Evolutionary conservation across 2,797 vertebrate genomes (phyloP).

Genomic region (Pampus argenteus): DNA sequence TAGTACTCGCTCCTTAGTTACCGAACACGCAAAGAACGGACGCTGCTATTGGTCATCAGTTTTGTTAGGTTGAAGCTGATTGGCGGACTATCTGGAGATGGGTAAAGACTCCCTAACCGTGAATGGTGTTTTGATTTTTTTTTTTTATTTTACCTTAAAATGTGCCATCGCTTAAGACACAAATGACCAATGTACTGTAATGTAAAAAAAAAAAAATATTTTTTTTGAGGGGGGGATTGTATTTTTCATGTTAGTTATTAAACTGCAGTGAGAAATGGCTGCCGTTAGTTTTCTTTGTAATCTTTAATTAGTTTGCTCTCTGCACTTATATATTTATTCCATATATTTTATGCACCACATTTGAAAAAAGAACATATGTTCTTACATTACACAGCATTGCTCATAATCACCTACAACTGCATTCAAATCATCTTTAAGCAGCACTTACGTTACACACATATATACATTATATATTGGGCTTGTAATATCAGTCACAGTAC

Average conservation of each 20-base stretch:
- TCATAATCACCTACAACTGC: conserved; percentile 8
- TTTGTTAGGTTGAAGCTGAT: conserved; percentile 54
- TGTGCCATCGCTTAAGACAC: not conserved
- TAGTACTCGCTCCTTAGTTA: conserved; percentile 82
- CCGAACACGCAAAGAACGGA: conserved; percentile 65
- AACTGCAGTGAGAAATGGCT: no score
- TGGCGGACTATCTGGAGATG: conserved; percentile 38
- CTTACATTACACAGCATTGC: not conserved
- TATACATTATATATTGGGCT: not conserved
- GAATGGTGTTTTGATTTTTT: no score
- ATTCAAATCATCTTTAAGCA: not conserved
- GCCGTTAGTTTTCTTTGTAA: not conserved
- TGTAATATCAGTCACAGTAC: not conserved
- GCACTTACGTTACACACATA: conserved; percentile 2
- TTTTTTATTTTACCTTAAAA: conserved; percentile 6
- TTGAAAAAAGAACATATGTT: conserved; percentile 1
- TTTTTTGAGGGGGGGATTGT: not conserved
- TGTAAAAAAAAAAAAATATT: not conserved
- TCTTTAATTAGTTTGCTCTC: not conserved
- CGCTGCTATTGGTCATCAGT: conserved; percentile 69
- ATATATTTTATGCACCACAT: conserved; percentile 10
- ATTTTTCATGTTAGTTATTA: not conserved
- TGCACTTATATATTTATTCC: conserved; percentile 19
- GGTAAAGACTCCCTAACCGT: not conserved
- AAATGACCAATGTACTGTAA: not conserved